Conservation (phyloP, 2,888 invertebrate species). For the Epinotia brunnichana region DNA sequence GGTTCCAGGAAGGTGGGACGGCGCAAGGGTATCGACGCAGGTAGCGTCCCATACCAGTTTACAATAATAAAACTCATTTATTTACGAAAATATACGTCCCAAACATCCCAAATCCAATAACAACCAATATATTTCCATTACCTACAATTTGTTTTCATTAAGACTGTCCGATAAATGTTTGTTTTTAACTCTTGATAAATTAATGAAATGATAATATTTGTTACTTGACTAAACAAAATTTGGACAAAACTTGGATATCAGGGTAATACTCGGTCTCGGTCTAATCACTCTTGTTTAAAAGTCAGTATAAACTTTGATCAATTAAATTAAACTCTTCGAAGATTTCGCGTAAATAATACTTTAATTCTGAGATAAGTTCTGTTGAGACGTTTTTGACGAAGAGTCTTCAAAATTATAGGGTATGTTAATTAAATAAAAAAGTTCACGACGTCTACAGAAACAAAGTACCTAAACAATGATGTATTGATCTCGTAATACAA, state of each 20-base stretch:
- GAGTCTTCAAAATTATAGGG: slow-evolving; percentile 21
- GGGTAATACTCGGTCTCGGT: slow-evolving; percentile 29
- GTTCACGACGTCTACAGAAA: not conserved
- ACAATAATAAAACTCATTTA: too few species aligned
- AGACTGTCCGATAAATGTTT: not conserved
- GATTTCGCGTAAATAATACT: slow-evolving; percentile 45
- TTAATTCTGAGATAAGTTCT: slow-evolving; percentile 44
- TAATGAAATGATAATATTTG: not conserved
- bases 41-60: too few species aligned
- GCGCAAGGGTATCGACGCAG: too few species aligned
- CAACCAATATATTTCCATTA: too few species aligned
- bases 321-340: slow-evolving; percentile 45
- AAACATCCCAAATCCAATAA: too few species aligned
- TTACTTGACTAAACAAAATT: not conserved
- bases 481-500: not conserved
- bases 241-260: slow-evolving; percentile 25
- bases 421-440: slow-evolving; percentile 32
- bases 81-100: too few species aligned
- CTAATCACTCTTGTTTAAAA: slow-evolving; percentile 43
- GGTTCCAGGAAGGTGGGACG: too few species aligned
- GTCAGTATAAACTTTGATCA: slow-evolving; percentile 44
- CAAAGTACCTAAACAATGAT: not conserved
- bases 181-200: not conserved
- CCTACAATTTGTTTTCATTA: not conserved
- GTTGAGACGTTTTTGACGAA: slow-evolving; percentile 45